A percentile compares a stretch with the other conserved stretches of the same genome.
phyloP scores from a whole-genome alignment of 2,888 invertebrate species.

The Dilophus febrilis region DNA sequence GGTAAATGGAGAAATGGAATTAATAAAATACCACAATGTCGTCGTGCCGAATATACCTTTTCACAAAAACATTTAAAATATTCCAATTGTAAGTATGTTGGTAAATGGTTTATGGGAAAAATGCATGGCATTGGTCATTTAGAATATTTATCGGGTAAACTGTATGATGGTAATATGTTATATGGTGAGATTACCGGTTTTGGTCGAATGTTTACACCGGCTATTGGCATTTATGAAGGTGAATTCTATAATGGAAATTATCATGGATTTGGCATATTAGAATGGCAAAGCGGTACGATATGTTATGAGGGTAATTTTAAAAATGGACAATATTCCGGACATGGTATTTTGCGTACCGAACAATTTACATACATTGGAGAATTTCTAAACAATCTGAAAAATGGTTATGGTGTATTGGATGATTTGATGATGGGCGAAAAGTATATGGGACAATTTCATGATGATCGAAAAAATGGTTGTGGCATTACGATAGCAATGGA shows the following conservation, averaged over 20 bases:
- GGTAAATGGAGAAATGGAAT: no score
- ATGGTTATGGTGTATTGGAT: slow-evolving; percentile 81
- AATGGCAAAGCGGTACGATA: slow-evolving; percentile 48
- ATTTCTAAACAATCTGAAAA: slow-evolving; percentile 58
- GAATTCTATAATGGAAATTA: slow-evolving; percentile 51
- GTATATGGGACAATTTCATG: slow-evolving; percentile 77
- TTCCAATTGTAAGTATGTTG: slow-evolving; percentile 63
- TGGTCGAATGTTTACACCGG: slow-evolving; percentile 27
- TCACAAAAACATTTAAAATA: slow-evolving; percentile 47
- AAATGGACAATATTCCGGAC: slow-evolving; percentile 68
- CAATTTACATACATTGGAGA: slow-evolving; percentile 81
- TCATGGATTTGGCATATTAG: slow-evolving; percentile 53
- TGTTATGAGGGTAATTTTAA: slow-evolving; percentile 81
- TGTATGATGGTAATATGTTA: slow-evolving; percentile 66
- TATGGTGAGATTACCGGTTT: slow-evolving; percentile 31
- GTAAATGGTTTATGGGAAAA: slow-evolving; percentile 61
- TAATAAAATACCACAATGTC: slow-evolving; percentile 26
- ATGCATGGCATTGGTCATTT: slow-evolving; percentile 70
- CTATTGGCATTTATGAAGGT: slow-evolving; percentile 55
- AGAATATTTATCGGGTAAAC: slow-evolving; percentile 64
- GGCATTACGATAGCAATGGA: slow-evolving; percentile 77
- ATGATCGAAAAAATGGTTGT: slow-evolving; percentile 66
- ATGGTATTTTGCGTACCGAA: slow-evolving; percentile 66
- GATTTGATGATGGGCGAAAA: slow-evolving; percentile 74
- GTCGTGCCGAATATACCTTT: slow-evolving; percentile 57